Percentiles rank a stretch among this genome's conserved stretches.
Evolutionary conservation across 1,140 invertebrate genomes (phyloP).

Genomic region (Ctenoplectra terminalis): DNA sequence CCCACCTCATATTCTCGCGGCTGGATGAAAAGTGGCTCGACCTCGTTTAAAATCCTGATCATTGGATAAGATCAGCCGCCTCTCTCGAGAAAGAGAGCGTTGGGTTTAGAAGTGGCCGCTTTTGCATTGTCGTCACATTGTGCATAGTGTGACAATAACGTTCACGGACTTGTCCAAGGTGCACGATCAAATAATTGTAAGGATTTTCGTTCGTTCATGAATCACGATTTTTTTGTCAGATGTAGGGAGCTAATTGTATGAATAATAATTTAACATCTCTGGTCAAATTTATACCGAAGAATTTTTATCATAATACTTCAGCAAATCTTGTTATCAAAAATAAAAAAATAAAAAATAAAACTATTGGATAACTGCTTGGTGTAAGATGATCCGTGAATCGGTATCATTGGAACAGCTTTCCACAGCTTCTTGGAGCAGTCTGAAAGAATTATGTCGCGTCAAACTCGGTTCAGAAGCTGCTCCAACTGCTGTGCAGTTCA

Average conservation of each 20-base stretch:
- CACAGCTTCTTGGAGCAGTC: not conserved
- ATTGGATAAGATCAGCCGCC: not conserved
- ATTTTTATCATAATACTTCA: too few relatives aligned
- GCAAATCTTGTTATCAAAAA: too few relatives aligned
- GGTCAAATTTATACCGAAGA: too few relatives aligned
- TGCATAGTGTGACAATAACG: not conserved
- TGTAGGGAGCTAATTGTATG: too few relatives aligned
- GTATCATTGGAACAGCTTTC: not conserved
- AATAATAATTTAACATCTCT: too few relatives aligned
- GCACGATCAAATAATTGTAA: not conserved
- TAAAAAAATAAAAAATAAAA: too few relatives aligned
- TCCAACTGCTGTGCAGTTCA: not conserved
- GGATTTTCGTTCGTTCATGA: not conserved
- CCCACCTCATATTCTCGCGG: not conserved
- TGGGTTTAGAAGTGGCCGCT: not conserved
- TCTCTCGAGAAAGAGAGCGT: not conserved
- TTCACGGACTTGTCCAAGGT: not conserved
- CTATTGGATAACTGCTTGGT: too few relatives aligned
- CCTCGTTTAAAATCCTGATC: conserved; percentile 15
- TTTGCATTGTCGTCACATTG: not conserved
- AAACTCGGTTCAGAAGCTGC: not conserved
- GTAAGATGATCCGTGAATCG: too few relatives aligned
- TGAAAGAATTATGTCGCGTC: conserved; percentile 9
- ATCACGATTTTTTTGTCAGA: too few relatives aligned
- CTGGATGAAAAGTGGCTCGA: conserved; percentile 2